Evolutionary conservation across 1,140 invertebrate genomes (phyloP).

Genomic region (Apis dorsata): DNA sequence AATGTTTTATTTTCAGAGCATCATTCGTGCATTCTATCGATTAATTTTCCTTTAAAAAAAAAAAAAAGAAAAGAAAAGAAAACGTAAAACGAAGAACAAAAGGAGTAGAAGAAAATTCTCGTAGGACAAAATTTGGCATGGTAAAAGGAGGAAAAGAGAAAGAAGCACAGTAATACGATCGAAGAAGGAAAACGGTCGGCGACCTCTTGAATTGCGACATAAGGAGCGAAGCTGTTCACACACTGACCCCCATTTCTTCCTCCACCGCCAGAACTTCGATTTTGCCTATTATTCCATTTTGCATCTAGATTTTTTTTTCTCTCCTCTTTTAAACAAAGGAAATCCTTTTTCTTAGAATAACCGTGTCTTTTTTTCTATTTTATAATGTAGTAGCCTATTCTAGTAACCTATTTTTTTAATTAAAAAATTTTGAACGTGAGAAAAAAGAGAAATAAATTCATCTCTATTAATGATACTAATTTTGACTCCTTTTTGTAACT

Average conservation of each 20-base stretch:
- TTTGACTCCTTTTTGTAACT: neutral
- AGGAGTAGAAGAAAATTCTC: neutral
- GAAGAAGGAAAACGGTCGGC: conserved; percentile 59
- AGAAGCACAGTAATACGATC: conserved; percentile 29
- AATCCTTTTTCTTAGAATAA: neutral
- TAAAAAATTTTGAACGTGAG: no score
- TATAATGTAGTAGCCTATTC: neutral
- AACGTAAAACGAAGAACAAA: neutral
- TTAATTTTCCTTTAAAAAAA: neutral
- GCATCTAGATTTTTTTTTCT: neutral
- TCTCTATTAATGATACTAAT: no score
- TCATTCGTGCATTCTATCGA: no score
- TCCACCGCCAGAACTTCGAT: conserved; percentile 33
- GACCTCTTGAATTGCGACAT: conserved; percentile 64
- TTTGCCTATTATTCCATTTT: conserved; percentile 31
- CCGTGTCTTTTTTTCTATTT: neutral
- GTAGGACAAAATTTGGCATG: no score
- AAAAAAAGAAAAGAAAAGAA: neutral
- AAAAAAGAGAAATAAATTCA: no score
- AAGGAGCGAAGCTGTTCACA: conserved; percentile 72
- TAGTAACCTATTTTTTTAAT: no score
- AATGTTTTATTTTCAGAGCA: neutral
- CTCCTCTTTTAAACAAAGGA: neutral
- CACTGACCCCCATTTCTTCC: conserved; percentile 74
- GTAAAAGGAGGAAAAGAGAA: conserved; percentile 19